Base-by-base conservation (phyloP, 2,797 vertebrate species). In the Protonibea diacanthus region DNA sequence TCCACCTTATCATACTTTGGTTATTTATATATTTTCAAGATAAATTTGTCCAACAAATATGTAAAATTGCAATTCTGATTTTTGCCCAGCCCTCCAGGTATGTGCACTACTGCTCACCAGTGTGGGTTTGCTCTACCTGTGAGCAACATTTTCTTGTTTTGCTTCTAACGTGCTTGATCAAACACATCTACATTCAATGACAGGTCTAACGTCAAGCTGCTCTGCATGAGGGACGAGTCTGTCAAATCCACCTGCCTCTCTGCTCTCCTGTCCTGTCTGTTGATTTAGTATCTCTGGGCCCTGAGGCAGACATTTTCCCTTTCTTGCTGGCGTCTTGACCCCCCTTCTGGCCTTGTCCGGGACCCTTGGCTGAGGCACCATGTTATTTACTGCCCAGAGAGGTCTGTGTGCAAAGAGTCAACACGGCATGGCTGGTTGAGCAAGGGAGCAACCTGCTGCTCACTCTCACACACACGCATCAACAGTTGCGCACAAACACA, bases 381-480 rank as follows among this genome's bases (percentile, higher is more conserved):
- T 78, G 84, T 91, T 91, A 93, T 92, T 93, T 93, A 92, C 90
- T 89, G 87, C 88, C 85, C 87, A 81, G 60, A 86, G 85, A 93
- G 82, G 78, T 55, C 82, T 86, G 86, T 82, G 87, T 84, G 84
- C 75, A 29, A 63, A 80, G 76, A 86, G 85, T 91, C 89, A 79
- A 86, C 88, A 86, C 61, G 40, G 68, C 80, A 86, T 68, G 79
- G 86, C 85, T 92, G 88, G 82, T 71, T 87, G 84, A 83, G 81
- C 91, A 90, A 78, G 73, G 87, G 77, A 87, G 80, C 78, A 89
- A 93, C 90, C 90, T 86, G 90, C 84, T 89, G 86, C 79, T 86
- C 67, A 29, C 61, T 64, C 51, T 1, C 66, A 9, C 47, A 48
- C 45, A 40, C 62, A 71, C 74, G 65, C 66, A 67, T 0, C 29